phyloP scores from a whole-genome alignment of 2,888 invertebrate genomes.

The Chydorus sphaericus region DNA sequence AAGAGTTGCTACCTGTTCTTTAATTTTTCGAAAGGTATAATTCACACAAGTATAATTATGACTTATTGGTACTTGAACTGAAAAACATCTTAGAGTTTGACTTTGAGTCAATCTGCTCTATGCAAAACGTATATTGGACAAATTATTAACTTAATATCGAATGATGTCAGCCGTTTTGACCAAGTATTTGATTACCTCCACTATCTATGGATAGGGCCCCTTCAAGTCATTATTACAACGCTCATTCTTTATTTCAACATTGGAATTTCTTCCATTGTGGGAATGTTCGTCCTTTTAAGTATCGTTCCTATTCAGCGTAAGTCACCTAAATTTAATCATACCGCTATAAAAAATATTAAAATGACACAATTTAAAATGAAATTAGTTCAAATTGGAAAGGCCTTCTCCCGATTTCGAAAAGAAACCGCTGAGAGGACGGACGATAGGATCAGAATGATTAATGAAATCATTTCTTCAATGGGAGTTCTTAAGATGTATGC shows the following conservation, averaged over 20 bases:
- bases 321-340: constrained; percentile 63
- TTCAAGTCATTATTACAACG: constrained; percentile 63
- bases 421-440: constrained; percentile 35
- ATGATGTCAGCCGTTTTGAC: constrained; percentile 87
- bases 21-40: constrained; percentile 67
- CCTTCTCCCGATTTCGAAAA: constrained; percentile 27
- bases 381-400: constrained; percentile 29
- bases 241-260: constrained; percentile 63
- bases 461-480: constrained; percentile 37
- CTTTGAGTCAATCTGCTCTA: constrained; percentile 62
- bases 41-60: background rate
- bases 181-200: constrained; percentile 75
- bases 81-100: constrained; percentile 41
- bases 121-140: constrained; percentile 81
- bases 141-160: constrained; percentile 87
- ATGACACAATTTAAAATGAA: too few species aligned
- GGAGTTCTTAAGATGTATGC: constrained; percentile 41
- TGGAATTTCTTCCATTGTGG: constrained; percentile 53
- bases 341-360: too few species aligned
- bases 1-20: constrained; percentile 60
- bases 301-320: constrained; percentile 71
- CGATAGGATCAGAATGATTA: constrained; percentile 36
- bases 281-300: constrained; percentile 59
- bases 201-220: constrained; percentile 79
- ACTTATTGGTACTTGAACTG: background rate